Evolutionary conservation across 2,797 vertebrate genomes (phyloP).

Genomic region (Pterois miles): DNA sequence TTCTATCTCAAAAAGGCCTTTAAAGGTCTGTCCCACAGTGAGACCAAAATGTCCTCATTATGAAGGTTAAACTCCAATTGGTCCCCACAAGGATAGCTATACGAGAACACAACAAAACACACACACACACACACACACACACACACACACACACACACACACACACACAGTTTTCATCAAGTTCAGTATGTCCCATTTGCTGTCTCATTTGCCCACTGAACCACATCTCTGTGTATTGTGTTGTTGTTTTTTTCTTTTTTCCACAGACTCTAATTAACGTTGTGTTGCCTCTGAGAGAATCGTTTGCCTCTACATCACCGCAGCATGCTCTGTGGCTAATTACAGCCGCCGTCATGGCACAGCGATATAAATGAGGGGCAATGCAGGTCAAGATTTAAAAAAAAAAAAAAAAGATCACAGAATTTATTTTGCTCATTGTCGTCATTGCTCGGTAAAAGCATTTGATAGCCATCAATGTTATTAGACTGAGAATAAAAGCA

Average conservation of each 20-base stretch:
- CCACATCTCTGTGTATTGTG: conserved; percentile 12
- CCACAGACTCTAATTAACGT: conserved; percentile 45
- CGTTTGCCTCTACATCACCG: conserved; percentile 26
- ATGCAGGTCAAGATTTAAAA: conserved; percentile 28
- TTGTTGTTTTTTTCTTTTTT: not conserved
- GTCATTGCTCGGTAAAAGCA: not conserved
- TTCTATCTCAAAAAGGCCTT: too few species aligned
- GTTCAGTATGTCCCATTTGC: conserved; percentile 45
- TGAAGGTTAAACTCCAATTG: too few species aligned
- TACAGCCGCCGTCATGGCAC: conserved; percentile 7
- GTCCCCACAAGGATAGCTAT: not conserved
- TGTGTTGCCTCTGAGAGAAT: conserved; percentile 24
- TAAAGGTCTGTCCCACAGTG: too few species aligned
- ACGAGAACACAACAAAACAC: not conserved
- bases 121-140: not conserved
- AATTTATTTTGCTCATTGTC: not conserved
- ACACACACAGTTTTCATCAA: conserved; percentile 18
- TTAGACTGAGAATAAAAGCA: not conserved
- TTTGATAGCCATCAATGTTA: not conserved
- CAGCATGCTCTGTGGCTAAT: conserved; percentile 44
- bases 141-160: not conserved
- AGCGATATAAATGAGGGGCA: conserved; percentile 14
- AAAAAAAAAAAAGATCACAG: not conserved
- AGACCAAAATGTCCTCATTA: too few species aligned
- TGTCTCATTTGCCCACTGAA: conserved; percentile 54